Base-by-base conservation (phyloP, 2,113 vertebrate genomes). In the Ranitomeya variabilis region DNA sequence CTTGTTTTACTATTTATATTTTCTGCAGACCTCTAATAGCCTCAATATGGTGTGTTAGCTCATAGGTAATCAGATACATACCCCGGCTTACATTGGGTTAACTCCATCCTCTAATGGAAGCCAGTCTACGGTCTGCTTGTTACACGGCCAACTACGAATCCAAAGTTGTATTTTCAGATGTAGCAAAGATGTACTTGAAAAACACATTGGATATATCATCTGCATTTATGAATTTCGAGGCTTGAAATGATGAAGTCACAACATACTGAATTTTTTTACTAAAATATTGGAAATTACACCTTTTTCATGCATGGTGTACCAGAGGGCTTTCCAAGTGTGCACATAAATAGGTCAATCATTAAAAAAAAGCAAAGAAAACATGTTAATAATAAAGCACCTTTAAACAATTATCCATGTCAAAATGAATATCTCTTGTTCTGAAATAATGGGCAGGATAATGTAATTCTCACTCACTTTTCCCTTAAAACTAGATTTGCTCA, bases 21-120 rank as follows among this genome's bases (percentile, higher is more conserved):
- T 87, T n/a, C 71, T 86, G 52, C 55, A 77, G 71, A 62, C 45
- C 78, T 79, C 57, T 86, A 79, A 79, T 54, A 60, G 62, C 52
- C 78, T 51, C 66, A n/a, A 23, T 80, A 18, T 69, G 62, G 60
- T 71, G 52, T 57, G 78, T 87, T 80, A 71, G 77, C 54, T 87
- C 86, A 80, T 71, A 87, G 51, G 86, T 57, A 80, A 80, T 62
- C 77, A 87, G 64, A 87, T 69, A 87, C 76, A 64, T 64, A 51
- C 59, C 19, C 60, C 15, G 79, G 76, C 59, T 67, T 79, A 86
- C 37, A 76, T 69, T 80, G 21, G 69, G 74, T 67, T 62, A 14
- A 78, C 79, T 67, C 37, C 67, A 16, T 80, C 62, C 62, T 67
- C 51, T 55, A 62, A 87, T 80, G 78, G 77, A 87, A 87, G 86